phyloP scores from a whole-genome alignment of 2,888 invertebrate species.

The Anoplius nigerrimus region DNA sequence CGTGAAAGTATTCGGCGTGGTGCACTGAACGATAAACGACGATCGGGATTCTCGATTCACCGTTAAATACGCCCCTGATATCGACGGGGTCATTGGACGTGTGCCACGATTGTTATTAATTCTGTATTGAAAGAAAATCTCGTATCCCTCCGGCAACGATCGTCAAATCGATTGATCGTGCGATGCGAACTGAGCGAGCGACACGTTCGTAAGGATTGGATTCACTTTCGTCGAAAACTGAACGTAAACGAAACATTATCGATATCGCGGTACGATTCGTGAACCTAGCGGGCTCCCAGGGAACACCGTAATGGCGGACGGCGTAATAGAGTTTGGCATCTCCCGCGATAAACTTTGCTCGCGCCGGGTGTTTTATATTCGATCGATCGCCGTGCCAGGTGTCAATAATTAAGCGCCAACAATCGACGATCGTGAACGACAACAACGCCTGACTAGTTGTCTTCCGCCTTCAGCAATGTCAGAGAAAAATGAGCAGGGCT shows the following conservation, averaged over 20 bases:
- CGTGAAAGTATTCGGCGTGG: too few relatives aligned
- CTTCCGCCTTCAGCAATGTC: slow-evolving; percentile 45
- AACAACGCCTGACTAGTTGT: neutral
- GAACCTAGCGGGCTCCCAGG: slow-evolving; percentile 11
- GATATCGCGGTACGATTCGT: slow-evolving; percentile 14
- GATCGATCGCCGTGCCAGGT: too few relatives aligned
- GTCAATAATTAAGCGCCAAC: neutral
- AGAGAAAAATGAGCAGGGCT: slow-evolving; percentile 40
- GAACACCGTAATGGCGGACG: slow-evolving; percentile 50
- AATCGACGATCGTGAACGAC: neutral
- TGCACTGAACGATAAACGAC: too few relatives aligned
- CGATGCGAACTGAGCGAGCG: too few relatives aligned
- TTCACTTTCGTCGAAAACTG: neutral
- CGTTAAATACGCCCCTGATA: too few relatives aligned
- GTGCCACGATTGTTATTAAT: too few relatives aligned
- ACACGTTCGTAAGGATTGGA: too few relatives aligned
- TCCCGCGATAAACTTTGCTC: slow-evolving; percentile 9
- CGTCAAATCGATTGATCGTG: too few relatives aligned
- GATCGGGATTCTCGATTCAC: too few relatives aligned
- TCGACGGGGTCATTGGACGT: too few relatives aligned
- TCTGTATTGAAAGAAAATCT: neutral
- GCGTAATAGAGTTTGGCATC: slow-evolving; percentile 25
- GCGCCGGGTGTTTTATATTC: too few relatives aligned
- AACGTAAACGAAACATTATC: neutral
- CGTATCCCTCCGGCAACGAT: too few relatives aligned